Evolutionary conservation across 2,113 vertebrate species (phyloP).

Genomic region (Toxostoma redivivum): DNA sequence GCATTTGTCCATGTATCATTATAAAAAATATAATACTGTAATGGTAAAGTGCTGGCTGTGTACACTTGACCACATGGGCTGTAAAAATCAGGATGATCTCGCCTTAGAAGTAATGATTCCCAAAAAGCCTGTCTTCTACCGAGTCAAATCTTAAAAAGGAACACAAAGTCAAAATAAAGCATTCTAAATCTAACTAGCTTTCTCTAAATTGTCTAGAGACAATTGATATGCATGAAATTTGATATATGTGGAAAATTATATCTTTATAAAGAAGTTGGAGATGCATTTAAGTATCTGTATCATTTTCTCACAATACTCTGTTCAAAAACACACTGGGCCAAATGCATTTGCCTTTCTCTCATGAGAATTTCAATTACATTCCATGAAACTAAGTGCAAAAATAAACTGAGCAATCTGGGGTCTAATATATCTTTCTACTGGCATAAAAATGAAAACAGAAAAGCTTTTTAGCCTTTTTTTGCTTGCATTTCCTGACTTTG

Average conservation of each 20-base stretch:
- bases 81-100: background rate
- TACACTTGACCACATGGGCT: background rate
- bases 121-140: background rate
- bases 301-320: conserved; percentile 6
- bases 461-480: conserved; percentile 1
- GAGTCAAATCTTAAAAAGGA: background rate
- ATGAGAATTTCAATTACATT: conserved; percentile 48
- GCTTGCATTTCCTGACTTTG: background rate
- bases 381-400: conserved; percentile 52
- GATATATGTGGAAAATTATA: conserved; percentile 19
- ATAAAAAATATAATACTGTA: background rate
- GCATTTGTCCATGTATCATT: background rate
- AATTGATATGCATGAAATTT: background rate
- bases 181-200: background rate
- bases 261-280: background rate
- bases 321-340: conserved; percentile 15
- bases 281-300: conserved; percentile 43
- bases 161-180: background rate
- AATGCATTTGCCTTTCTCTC: conserved; percentile 52
- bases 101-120: background rate
- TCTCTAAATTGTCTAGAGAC: conserved; percentile 15
- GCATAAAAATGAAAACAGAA: conserved; percentile 46
- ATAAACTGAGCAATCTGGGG: conserved; percentile 10
- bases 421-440: conserved; percentile 7
- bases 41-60: background rate